Evolutionary conservation across 2,888 invertebrate genomes (phyloP).

Genomic region (Cheilosia variabilis): DNA sequence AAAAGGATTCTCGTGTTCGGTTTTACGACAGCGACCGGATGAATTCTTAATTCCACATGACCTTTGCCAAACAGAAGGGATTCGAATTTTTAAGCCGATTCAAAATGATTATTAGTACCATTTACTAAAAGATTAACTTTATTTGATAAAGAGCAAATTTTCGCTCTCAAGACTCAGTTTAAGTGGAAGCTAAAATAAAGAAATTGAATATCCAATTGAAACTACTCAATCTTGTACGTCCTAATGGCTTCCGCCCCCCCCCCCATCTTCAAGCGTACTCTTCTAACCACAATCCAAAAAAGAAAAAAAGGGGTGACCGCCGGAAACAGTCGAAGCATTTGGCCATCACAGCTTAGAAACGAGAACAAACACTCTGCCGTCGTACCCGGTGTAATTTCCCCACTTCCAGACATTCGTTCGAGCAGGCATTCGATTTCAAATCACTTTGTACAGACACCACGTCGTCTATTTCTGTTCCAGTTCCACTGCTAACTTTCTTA

Average conservation of each 20-base stretch:
- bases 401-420: neutral
- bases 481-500: constrained; percentile 40
- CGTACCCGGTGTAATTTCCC: constrained; percentile 6
- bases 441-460: constrained; percentile 25
- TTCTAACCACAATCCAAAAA: too few relatives aligned
- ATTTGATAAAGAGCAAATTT: too few relatives aligned
- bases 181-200: too few relatives aligned
- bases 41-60: constrained; percentile 24
- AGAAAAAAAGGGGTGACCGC: too few relatives aligned
- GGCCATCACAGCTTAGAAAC: neutral
- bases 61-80: neutral
- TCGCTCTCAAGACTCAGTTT: too few relatives aligned
- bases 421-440: constrained; percentile 14
- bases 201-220: too few relatives aligned
- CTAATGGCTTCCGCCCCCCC: too few relatives aligned
- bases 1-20: constrained; percentile 7
- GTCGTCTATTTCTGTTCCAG: constrained; percentile 10
- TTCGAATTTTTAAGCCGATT: neutral
- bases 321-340: neutral
- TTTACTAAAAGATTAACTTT: too few relatives aligned
- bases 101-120: neutral
- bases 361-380: neutral
- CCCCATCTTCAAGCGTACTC: too few relatives aligned
- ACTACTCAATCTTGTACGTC: too few relatives aligned
- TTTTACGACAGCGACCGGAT: neutral